Evolutionary conservation across 2,888 invertebrate genomes (phyloP).

Genomic region (Sepiola atlantica): DNA sequence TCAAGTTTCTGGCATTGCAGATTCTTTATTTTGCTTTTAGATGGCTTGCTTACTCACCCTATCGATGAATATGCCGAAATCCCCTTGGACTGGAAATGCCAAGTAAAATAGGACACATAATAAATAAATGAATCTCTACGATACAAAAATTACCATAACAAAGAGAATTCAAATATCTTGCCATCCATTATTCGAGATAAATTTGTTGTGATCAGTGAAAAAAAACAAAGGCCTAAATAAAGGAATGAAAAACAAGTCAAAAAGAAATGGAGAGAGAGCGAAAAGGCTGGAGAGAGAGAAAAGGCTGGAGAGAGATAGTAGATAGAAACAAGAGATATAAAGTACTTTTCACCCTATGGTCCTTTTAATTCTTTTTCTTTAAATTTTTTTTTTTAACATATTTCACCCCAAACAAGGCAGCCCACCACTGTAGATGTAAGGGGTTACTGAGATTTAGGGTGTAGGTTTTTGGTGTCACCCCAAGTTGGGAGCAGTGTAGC

Average conservation of each 20-base stretch:
- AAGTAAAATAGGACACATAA: not conserved
- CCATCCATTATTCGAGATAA: not conserved
- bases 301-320: no score
- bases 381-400: no score
- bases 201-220: not conserved
- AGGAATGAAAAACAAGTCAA: not conserved
- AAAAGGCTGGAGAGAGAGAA: not conserved
- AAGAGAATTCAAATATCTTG: not conserved
- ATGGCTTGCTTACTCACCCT: not conserved
- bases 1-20: not conserved
- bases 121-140: not conserved
- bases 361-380: not conserved
- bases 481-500: no score
- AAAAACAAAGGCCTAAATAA: not conserved
- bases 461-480: no score
- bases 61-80: not conserved
- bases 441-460: no score
- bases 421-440: no score
- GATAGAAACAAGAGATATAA: not conserved
- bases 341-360: not conserved
- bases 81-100: not conserved
- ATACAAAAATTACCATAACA: not conserved
- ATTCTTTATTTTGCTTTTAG: not conserved
- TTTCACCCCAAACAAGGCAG: no score
- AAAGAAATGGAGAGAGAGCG: not conserved